Evolutionary conservation across 2,797 vertebrate genomes (phyloP).

Genomic region (Phataginus tricuspis): DNA sequence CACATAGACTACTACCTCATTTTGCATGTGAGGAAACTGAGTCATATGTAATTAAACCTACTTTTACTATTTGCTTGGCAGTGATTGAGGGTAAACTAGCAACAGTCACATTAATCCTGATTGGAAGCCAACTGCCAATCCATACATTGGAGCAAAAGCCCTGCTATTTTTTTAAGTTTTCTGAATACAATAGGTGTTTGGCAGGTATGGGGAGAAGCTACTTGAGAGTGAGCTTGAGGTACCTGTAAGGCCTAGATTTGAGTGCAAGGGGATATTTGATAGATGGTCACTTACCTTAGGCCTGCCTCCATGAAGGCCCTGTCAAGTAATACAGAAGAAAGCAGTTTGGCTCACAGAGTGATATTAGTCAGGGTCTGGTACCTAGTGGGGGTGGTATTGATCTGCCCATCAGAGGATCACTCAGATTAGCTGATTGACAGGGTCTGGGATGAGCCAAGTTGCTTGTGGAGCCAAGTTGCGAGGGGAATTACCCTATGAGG

Average conservation of each 20-base stretch:
- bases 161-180: constrained; percentile 76
- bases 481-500: not conserved
- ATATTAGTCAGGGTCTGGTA: not conserved
- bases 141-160: constrained; percentile 68
- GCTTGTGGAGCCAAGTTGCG: not conserved
- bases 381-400: not conserved
- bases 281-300: not conserved
- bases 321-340: constrained; percentile 11
- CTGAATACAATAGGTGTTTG: constrained; percentile 67
- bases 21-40: constrained; percentile 27
- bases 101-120: constrained; percentile 75
- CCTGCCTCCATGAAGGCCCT: not conserved
- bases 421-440: not conserved
- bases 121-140: constrained; percentile 72
- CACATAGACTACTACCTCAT: not conserved
- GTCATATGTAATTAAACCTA: constrained; percentile 59
- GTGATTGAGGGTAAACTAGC: constrained; percentile 34
- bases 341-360: not conserved
- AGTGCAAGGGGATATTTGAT: not conserved
- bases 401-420: not conserved
- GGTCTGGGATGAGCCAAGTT: not conserved
- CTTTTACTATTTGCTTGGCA: constrained; percentile 57
- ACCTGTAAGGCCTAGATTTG: constrained; percentile 32
- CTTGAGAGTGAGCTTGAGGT: constrained; percentile 69
- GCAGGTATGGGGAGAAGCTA: constrained; percentile 59